Conservation (phyloP, 2,113 vertebrate species). For the Urocitellus parryii region DNA sequence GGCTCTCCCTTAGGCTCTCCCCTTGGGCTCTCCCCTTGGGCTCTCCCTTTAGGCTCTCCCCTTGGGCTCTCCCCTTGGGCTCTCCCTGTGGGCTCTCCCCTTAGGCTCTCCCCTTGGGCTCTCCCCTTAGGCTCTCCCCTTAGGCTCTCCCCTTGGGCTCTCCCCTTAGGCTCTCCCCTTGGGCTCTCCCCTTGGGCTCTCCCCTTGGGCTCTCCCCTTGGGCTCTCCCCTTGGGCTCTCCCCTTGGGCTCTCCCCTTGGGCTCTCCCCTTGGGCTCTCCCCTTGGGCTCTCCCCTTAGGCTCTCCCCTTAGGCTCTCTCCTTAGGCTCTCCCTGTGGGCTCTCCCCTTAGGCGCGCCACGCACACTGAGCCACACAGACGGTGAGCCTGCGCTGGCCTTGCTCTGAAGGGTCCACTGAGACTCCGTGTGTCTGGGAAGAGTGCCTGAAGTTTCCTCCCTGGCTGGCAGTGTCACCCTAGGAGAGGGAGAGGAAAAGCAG, state of each 20-base stretch:
- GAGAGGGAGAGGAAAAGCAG: neutral
- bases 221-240: neutral
- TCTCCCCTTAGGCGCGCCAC: neutral
- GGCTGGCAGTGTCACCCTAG: neutral
- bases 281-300: too few relatives aligned
- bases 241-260: too few relatives aligned
- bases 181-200: neutral
- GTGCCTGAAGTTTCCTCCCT: neutral
- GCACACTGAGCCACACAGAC: neutral
- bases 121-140: too few relatives aligned
- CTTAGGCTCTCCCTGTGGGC: neutral
- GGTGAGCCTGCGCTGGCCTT: neutral
- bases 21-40: too few relatives aligned
- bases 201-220: too few relatives aligned
- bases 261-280: neutral
- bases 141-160: neutral
- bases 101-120: too few relatives aligned
- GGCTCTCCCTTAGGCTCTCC: too few relatives aligned
- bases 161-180: too few relatives aligned
- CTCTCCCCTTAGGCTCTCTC: neutral
- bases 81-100: too few relatives aligned
- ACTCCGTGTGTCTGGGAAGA: neutral
- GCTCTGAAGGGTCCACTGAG: neutral
- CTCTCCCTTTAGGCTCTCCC: too few relatives aligned
- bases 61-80: too few relatives aligned